Percentiles rank a stretch among this genome's conserved stretches.
Conservation (phyloP, 2,888 invertebrate genomes). For the Dicyrtoma fusca region DNA sequence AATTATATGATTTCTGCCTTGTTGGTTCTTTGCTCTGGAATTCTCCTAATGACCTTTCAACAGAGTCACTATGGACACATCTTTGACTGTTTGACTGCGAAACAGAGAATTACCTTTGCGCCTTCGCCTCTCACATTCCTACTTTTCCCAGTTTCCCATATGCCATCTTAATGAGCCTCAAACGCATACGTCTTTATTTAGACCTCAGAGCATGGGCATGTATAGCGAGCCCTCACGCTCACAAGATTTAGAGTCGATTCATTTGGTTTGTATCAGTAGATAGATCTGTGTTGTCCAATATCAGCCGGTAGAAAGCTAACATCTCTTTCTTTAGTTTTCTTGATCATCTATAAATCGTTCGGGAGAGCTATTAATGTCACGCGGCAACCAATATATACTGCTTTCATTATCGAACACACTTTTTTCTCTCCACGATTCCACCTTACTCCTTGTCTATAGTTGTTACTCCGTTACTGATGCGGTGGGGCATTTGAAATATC, state of each 20-base stretch:
- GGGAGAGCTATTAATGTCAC: constrained; percentile 25
- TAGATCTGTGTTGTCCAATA: no score
- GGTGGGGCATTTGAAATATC: neutral
- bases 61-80: constrained; percentile 51
- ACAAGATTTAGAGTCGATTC: no score
- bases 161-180: constrained; percentile 44
- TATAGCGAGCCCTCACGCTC: no score
- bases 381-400: neutral
- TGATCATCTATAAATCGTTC: constrained; percentile 36
- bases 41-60: constrained; percentile 56
- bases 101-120: constrained; percentile 40
- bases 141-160: constrained; percentile 28
- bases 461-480: no score
- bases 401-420: constrained; percentile 22
- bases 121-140: constrained; percentile 5
- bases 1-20: constrained; percentile 27
- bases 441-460: neutral
- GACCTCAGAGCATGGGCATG: neutral
- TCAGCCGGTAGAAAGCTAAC: no score
- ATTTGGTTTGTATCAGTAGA: no score
- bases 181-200: constrained; percentile 28
- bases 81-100: constrained; percentile 31
- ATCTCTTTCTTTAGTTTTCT: neutral
- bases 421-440: neutral
- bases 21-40: constrained; percentile 27